These are phyloP conservation scores for Botrylloides violaceus DNA, from an alignment of 23 tunicate species.

Conservation along the genomic window DNA sequence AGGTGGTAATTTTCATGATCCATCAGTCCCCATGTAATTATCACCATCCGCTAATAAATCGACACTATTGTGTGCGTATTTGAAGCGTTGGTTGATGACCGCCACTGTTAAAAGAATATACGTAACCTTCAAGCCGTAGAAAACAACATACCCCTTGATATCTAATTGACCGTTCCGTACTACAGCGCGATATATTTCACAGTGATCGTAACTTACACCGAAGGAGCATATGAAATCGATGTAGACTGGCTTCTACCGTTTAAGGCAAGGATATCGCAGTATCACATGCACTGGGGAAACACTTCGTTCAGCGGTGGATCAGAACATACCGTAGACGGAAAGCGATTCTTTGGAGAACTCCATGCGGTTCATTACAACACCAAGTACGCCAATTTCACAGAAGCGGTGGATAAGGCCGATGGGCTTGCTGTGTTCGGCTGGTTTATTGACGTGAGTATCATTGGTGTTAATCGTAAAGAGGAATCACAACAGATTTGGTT, in stretches of 20 bases:
- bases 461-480: neutral
- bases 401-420: slow-evolving; percentile 26
- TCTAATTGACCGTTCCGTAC: too few species aligned
- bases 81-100: too few species aligned
- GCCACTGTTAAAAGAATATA: too few species aligned
- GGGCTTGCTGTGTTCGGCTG: slow-evolving; percentile 65
- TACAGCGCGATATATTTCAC: too few species aligned
- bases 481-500: too few species aligned
- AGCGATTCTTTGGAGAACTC: slow-evolving; percentile 39
- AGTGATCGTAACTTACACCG: neutral
- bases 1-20: too few species aligned
- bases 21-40: too few species aligned
- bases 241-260: slow-evolving; percentile 3
- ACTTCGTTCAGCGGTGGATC: slow-evolving; percentile 28
- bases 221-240: slow-evolving; percentile 1
- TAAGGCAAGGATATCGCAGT: slow-evolving; percentile 24
- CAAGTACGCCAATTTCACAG: slow-evolving; percentile 26
- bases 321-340: slow-evolving; percentile 44
- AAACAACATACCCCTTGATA: too few species aligned
- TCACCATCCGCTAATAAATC: too few species aligned
- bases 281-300: slow-evolving; percentile 49
- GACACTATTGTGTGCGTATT: too few species aligned
- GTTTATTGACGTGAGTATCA: slow-evolving; percentile 38
- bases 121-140: too few species aligned
- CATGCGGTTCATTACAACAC: slow-evolving; percentile 68